Base-by-base conservation (phyloP, 2,888 invertebrate genomes). In the Alitta virens region DNA sequence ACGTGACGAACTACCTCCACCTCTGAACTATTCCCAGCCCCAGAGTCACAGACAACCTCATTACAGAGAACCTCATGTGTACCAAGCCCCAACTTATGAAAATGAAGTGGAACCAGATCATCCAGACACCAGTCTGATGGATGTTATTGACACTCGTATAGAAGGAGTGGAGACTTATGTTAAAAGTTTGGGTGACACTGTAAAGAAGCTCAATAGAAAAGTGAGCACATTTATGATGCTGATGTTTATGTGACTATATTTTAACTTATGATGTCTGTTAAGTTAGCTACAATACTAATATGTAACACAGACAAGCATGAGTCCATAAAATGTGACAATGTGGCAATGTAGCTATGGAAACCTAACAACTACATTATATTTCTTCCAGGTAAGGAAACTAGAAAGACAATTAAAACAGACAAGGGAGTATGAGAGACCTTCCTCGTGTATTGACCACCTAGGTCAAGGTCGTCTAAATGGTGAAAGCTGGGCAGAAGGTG, bases 191-290 rank as follows among this genome's bases (percentile, higher is more conserved):
- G 84, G 85, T 63, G 83, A 84, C 68, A 84, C 85, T 51, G 76
- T 87, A 21, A 83, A 83, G 68, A 83, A 84, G 63, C 75, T 87
- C 68, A 82, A 84, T 71, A 82, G 83, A 71, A 84, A 85, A 76
- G 79, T 78, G 68, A 65, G 69, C 7, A 46, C n/a, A 7, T 46
- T 40, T 12, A 40, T 40, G 9, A 40, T 12, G 40, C 12, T 12
- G 16, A 12, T 40, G 40, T 40, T 9, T 9, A 40, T 16, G 40
- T 16, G 12, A 9, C 16, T 40, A 9, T 12, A 40, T 16, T 40
- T 9, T 12, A 40, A 40, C 40, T 12, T 12, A 18, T 53, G 12
- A 16, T 53, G 12, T 24, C 26, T 21, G 21, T 26, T 12, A 40
- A 40, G 16, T 9, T 40, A 9, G 9, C 16, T 9, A 12, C 12